Evolutionary conservation across 2,113 vertebrate genomes (phyloP).

Genomic region (Macquaria ambigua): DNA sequence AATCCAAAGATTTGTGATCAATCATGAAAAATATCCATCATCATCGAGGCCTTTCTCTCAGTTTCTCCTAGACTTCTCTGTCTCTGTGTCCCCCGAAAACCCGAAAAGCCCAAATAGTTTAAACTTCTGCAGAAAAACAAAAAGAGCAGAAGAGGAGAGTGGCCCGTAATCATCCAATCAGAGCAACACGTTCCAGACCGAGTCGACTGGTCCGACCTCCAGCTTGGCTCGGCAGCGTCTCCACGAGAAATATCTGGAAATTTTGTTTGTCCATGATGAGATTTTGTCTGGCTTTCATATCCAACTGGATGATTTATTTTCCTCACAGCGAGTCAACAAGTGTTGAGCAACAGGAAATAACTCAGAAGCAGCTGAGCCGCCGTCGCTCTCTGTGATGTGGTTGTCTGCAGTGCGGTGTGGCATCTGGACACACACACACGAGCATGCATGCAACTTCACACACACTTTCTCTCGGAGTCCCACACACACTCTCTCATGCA

Average conservation of each 20-base stretch:
- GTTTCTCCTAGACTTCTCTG: neutral
- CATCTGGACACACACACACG: conserved; percentile 8
- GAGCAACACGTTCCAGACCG: neutral
- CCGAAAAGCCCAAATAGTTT: neutral
- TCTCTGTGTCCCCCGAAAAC: neutral
- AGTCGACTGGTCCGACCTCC: neutral
- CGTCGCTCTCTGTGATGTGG: neutral
- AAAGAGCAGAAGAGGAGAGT: neutral
- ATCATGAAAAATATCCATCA: neutral
- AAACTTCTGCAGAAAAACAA: too few relatives aligned
- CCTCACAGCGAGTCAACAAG: neutral
- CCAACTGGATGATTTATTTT: neutral
- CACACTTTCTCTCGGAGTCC: neutral
- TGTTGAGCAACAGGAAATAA: conserved; percentile 26
- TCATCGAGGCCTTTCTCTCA: neutral
- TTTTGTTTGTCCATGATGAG: neutral
- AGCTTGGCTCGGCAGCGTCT: neutral
- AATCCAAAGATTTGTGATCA: neutral
- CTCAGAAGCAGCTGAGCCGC: neutral
- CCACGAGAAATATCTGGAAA: neutral
- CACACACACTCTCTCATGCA: too few relatives aligned
- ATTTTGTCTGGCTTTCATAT: neutral
- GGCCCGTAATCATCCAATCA: conserved; percentile 13
- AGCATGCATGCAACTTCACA: neutral
- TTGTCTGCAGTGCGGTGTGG: neutral